Conservation (phyloP, 1,140 invertebrate species). For the Onthophagus taurus region DNA sequence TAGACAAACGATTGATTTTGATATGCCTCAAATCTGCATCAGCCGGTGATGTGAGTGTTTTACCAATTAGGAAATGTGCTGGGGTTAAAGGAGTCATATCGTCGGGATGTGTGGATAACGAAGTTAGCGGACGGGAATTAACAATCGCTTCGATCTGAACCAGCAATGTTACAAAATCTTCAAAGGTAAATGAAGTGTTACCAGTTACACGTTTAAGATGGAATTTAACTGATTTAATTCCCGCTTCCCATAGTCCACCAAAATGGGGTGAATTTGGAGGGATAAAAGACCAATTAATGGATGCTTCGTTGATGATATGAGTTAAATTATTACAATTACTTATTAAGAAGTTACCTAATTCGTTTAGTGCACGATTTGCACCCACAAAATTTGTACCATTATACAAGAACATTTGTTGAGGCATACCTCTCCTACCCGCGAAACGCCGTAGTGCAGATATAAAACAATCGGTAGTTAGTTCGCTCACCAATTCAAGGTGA, state of each 20-base stretch:
- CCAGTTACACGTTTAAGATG: constrained; percentile 1
- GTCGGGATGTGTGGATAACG: constrained; percentile 2
- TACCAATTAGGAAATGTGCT: constrained; percentile 9
- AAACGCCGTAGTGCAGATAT: too few species aligned
- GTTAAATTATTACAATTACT: too few species aligned
- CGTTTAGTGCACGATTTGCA: too few species aligned
- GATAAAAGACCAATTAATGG: too few species aligned
- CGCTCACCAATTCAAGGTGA: constrained; percentile 24
- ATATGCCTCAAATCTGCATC: constrained; percentile 1
- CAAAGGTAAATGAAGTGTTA: not conserved
- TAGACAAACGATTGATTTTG: not conserved
- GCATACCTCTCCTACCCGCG: constrained; percentile 26
- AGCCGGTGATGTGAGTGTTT: not conserved
- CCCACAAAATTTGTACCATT: too few species aligned
- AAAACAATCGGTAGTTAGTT: constrained; percentile 18
- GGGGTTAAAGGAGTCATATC: constrained; percentile 7
- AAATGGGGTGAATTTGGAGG: too few species aligned
- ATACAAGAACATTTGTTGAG: too few species aligned
- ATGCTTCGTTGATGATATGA: too few species aligned
- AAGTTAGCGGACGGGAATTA: constrained; percentile 3
- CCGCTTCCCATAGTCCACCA: too few species aligned
- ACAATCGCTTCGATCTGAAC: constrained; percentile 5
- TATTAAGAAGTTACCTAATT: too few species aligned
- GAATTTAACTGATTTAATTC: constrained; percentile 2
- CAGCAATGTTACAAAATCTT: constrained; percentile 8